Evolutionary conservation across 2,113 vertebrate genomes (phyloP).

Genomic region (Morone chrysops): DNA sequence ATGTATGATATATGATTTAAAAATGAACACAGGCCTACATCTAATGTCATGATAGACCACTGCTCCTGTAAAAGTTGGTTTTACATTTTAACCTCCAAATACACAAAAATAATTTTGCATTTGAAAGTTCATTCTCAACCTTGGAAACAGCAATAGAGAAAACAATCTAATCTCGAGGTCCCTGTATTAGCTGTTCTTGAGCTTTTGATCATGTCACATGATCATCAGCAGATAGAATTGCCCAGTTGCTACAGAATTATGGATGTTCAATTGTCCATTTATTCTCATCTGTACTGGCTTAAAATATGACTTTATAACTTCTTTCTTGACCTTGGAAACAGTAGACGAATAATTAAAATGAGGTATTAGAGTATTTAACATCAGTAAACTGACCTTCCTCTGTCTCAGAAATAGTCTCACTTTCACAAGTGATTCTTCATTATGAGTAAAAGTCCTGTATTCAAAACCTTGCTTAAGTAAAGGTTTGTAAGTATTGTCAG

Average conservation of each 20-base stretch:
- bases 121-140: background rate
- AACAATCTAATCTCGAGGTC: background rate
- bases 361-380: background rate
- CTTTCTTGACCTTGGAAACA: background rate
- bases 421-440: constrained; percentile 26
- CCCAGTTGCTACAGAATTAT: background rate
- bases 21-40: background rate
- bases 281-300: background rate
- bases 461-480: too few species aligned
- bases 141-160: background rate
- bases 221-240: background rate
- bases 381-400: background rate
- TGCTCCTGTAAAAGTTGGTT: background rate
- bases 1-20: background rate
- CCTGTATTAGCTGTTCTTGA: background rate
- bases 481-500: too few species aligned
- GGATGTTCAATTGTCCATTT: background rate
- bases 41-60: background rate
- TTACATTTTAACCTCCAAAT: background rate
- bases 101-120: background rate
- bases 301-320: background rate
- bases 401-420: constrained; percentile 39
- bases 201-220: background rate
- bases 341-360: background rate
- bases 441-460: background rate